Base-by-base conservation (phyloP, 2,113 vertebrate species). In the Haemorhous mexicanus region DNA sequence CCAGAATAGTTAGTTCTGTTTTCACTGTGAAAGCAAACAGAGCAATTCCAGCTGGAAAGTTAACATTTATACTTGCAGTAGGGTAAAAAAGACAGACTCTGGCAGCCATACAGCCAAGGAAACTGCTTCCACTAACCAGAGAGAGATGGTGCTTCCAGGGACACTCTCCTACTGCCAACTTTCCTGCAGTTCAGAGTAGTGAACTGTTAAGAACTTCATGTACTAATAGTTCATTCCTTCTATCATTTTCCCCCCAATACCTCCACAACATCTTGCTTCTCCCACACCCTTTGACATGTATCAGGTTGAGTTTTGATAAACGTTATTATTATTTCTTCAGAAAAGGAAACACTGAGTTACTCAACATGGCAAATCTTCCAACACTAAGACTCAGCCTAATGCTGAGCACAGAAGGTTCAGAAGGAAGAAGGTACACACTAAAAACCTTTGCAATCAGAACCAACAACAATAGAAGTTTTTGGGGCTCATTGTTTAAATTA, bases 1-100 rank as follows among this genome's bases (percentile, higher is more conserved):
- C 96, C 88, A 93, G 90, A 74, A 97, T 95, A 90, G 95, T 97
- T 97, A 94, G 90, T 95, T 96, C 95, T 96, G 80, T 94, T 95
- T 93, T 89, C 58, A 32, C 68, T 78, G 90, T 64, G 82, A 97
- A 97, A 97, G 93, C 89, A 96, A 97, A 96, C 92, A 94, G 41
- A 93, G 75, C 69, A 74, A 91, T 89, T 97, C 84, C 94, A 89
- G 18, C 72, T 93, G 84, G 93, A 93, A 62, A 94, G 94, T 94
- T 79, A 91, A 92, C 85, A 80, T 91, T 95, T 88, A 93, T 95
- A 80, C 96, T 91, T 96, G 81, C 83, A 81, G 73, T 78, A 72
- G 81, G 87, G 77, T 91, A 75, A 64, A 90, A 88, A 75, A 95
- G 83, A 94, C 84, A 88, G 91, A 63, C 64, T 87, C 82, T 95